These are phyloP conservation scores for Aegithalos caudatus DNA, from an alignment of 2,113 vertebrate genomes.

Conservation along the genomic window DNA sequence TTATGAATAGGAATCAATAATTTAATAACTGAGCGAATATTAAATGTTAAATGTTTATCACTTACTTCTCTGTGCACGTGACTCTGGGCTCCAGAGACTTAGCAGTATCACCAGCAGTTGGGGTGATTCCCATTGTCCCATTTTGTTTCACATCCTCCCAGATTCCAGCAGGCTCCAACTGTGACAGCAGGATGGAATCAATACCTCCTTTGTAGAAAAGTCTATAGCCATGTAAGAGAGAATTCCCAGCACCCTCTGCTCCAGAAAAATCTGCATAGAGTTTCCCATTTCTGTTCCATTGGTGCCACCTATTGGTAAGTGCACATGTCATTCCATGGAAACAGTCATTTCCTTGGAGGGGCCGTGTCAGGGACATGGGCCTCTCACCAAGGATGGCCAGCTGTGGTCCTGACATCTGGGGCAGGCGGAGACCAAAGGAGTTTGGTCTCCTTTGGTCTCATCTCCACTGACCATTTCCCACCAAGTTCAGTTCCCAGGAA, in stretches of 20 bases:
- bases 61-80: accelerated
- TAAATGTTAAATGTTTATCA: background rate
- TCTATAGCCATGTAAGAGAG: background rate
- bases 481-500: background rate
- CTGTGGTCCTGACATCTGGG: background rate
- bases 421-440: accelerated
- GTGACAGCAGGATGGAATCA: background rate
- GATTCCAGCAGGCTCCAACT: background rate
- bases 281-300: slow-evolving; percentile 23
- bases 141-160: background rate
- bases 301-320: slow-evolving; percentile 60
- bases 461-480: background rate
- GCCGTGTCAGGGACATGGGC: accelerated
- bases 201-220: background rate
- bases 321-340: background rate
- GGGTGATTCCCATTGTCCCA: background rate
- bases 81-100: background rate
- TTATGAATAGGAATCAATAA: accelerated
- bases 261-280: background rate
- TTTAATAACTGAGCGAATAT: accelerated
- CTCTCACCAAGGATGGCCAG: background rate
- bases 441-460: background rate
- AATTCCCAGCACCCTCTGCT: slow-evolving; percentile 32
- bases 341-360: background rate
- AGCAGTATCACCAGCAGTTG: background rate